phyloP scores from a whole-genome alignment of 2,888 invertebrate genomes.

The Boloria selene region DNA sequence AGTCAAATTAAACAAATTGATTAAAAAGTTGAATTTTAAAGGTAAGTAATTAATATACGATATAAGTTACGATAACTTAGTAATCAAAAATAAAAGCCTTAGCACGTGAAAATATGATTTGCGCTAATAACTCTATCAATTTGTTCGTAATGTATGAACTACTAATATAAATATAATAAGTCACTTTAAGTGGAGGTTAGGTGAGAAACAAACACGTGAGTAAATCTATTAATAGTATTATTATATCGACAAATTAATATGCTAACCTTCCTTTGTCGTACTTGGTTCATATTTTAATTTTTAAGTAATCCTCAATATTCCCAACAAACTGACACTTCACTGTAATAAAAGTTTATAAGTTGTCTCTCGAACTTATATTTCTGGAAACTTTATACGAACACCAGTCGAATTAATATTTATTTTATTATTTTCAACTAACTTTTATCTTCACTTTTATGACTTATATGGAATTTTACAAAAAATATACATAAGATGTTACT shows the following conservation, averaged over 20 bases:
- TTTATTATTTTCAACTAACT: no score
- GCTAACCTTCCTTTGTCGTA: slow-evolving; percentile 66
- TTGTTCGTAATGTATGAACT: not conserved
- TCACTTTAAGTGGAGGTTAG: slow-evolving; percentile 16
- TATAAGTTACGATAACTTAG: no score
- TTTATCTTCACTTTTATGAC: no score
- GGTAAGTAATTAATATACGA: not conserved
- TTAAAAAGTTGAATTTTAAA: not conserved
- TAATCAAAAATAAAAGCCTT: no score
- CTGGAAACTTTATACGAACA: not conserved
- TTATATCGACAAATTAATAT: not conserved
- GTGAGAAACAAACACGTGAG: slow-evolving; percentile 10
- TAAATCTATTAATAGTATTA: no score
- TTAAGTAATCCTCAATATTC: not conserved
- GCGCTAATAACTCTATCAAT: not conserved
- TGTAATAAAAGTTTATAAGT: not conserved
- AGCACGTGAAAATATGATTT: no score
- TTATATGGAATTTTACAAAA: no score
- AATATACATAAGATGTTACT: not conserved
- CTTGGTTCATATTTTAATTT: slow-evolving; percentile 49
- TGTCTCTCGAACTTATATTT: not conserved
- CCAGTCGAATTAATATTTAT: no score
- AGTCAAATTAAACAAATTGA: not conserved
- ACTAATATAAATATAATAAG: not conserved
- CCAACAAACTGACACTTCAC: not conserved